Evolutionary conservation across 2,113 vertebrate genomes (phyloP), one percentile per base, ranked within the genome.

Genomic region (Cinclus mexicanus): DNA sequence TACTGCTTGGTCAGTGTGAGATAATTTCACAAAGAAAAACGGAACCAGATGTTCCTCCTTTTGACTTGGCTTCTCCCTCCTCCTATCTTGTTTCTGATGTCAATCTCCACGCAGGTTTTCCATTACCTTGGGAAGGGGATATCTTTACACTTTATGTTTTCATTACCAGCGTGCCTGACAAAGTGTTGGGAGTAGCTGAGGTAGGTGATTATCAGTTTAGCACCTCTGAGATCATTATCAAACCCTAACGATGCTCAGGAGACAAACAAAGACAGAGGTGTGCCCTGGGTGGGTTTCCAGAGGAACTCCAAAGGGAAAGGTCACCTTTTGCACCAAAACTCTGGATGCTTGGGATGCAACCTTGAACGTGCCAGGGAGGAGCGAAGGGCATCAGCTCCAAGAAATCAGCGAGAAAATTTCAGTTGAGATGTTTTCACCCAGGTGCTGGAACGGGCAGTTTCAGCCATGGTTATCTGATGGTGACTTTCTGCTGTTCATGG

Each of bases 1-100:
- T 97, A 97, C 96, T 97, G 88, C 97, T 97, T 97, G 98, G 98
- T 97, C 98, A 97, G 96, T 98, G 97, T 97, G 98, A 98, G 98
- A 98, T 97, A 98, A 98, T 98, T 98, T 98, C 97, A 97, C 97
- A 93, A 96, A 97, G 88, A 63, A 98, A 97, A 98, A 96, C 7
- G 65, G 97, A 98, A 97, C 98, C 98, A 98, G 98, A 98, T 98
- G 98, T 94, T 87, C 67, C 61, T 97, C 87, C 95, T 97, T 98
- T 97, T 90, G 79, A 92, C 95, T 97, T 87, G 92, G 93, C 90
- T 95, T 92, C 96, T 97, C 95, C 28, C 16, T 81, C 92, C 3
- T 9, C 52, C 94, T 71, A 88, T 94, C 87, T 90, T 47, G 93
- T 97, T 98, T 96, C 94, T 83, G 95, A 70, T 64, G 94, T 97